Evolutionary conservation across 2,888 invertebrate species (phyloP), one percentile per base, ranked within the genome.

Genomic region (Rhingia campestris): DNA sequence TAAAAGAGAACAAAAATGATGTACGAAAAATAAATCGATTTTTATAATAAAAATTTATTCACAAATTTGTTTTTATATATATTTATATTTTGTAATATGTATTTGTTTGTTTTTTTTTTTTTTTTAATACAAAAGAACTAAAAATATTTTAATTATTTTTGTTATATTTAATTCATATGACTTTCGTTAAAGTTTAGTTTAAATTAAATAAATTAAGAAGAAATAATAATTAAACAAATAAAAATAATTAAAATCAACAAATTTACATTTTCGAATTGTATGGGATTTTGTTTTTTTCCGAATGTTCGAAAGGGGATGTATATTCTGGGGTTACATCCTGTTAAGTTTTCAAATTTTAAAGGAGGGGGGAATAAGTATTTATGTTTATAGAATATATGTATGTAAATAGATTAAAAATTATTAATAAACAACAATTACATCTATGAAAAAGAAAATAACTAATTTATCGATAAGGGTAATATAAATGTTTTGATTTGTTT

Each of bases 201-300:
- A 84, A 80, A 35, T 84, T 80, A 80, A 84, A 80, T 84, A 84
- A 84, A 84, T 84, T 84, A 84, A 73, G 39, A 69, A 69, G 49
- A 72, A 54, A 43, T 41, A 69, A 63, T 37, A 69, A 69, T 10
- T 10, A 30, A 9, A 56, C 22, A 61, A 45, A 9, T 51, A 73
- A 77, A 64, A 72, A 49, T 54, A 43, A 47, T 30, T 37, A 61
- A 12, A 12, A 47, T 30, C n/a, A 63, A 12, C 41, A 43, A 53
- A 54, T 54, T 64, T 61, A 53, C 22, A 61, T 63, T 75, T 39
- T 22, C 3, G 39, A 49, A 58, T 41, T 37, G 14, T 30, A 67
- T 51, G 33, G 43, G 45, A 33, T 22, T 56, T 7, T 51, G 7
- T 9, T 22, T 63, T 45, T 35, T n/a, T 64, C 37, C 22, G 22